Conservation (phyloP, 2,113 vertebrate species). For the Anoura caudifer region DNA sequence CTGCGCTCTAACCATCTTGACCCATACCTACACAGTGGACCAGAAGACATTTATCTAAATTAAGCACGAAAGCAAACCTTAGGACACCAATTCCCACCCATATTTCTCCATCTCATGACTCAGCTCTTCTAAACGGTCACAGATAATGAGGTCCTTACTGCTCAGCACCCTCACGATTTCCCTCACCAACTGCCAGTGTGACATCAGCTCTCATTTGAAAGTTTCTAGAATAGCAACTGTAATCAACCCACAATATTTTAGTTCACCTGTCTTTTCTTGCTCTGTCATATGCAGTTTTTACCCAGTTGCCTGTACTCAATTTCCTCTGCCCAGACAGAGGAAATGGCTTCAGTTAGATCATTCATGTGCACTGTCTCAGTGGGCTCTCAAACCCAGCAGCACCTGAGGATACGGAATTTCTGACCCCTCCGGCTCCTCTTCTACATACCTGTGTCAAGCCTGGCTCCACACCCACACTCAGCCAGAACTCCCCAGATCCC, state of each 20-base stretch:
- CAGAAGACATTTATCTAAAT: background rate
- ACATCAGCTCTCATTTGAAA: background rate
- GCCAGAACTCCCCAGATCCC: background rate
- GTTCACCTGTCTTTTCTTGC: background rate
- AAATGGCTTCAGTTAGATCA: background rate
- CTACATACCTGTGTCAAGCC: background rate
- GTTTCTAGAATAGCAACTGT: background rate
- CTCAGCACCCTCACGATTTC: background rate
- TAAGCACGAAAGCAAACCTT: background rate
- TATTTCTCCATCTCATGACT: background rate
- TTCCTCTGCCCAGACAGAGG: background rate
- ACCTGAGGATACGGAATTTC: background rate
- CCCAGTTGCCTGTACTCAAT: background rate
- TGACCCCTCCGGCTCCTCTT: background rate
- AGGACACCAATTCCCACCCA: background rate
- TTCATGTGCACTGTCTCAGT: background rate
- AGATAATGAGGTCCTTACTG: background rate
- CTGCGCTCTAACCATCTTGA: background rate
- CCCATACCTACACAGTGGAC: background rate
- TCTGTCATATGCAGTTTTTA: background rate
- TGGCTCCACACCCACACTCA: background rate
- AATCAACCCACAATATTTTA: background rate
- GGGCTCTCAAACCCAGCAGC: background rate
- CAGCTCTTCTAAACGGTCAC: background rate
- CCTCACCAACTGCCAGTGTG: background rate